Evolutionary conservation across 2,113 vertebrate genomes (phyloP), one percentile per base, ranked within the genome.

Genomic region (Megaceryle maxima): DNA sequence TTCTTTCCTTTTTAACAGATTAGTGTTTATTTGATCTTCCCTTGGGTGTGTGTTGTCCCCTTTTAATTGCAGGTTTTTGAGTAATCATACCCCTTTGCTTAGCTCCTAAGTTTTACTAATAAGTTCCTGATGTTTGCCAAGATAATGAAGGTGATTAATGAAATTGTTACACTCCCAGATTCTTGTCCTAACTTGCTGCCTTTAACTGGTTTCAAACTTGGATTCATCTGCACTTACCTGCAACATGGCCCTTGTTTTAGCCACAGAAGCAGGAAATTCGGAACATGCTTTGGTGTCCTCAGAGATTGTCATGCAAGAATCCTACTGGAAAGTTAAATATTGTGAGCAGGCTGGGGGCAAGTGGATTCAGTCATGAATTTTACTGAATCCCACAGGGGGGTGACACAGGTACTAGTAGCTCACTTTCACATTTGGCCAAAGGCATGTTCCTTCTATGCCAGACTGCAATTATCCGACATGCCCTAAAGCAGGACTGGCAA

Each of bases 101-200:
- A 93, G 92, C 81, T 92, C 62, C 55, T 59, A 62, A 88, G 55
- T 92, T 95, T 91, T 94, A 93, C 96, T 97, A 96, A 95, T 95
- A 93, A 90, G 88, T 92, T 95, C 91, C 95, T 89, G 94, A 96
- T 89, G 81, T 63, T 62, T 80, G 63, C 95, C 81, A 79, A 91
- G 91, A 94, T 96, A 96, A 87, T 41, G 87, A 83, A 83, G 91
- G 90, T 95, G 96, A 97, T 96, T 96, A 96, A 97, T 96, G 92
- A 95, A 96, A 97, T 68, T 22, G 80, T 83, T 96, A 67, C 90
- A 83, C 95, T 95, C 95, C 95, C 92, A 89, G 87, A 83, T 95
- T 96, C 92, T 87, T 96, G 95, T 97, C 94, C 50, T 89, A 66
- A 92, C 88, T 89, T 29, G 96, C 67, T 73, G 46, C 43, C 74